phyloP scores from a whole-genome alignment of 1,140 invertebrate genomes.

The Magallana gigas region DNA sequence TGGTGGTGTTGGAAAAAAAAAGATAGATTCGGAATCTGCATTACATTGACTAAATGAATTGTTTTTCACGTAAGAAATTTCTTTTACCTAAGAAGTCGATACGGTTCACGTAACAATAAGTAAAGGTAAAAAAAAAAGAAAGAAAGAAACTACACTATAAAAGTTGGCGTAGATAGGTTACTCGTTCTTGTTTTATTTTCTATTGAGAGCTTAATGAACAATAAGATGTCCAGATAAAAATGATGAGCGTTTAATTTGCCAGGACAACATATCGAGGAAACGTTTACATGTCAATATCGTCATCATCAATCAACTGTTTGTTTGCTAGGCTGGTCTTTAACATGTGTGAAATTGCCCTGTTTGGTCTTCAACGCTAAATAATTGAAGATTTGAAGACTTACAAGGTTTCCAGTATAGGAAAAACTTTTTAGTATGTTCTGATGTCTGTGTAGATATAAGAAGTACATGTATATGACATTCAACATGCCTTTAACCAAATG shows the following conservation, averaged over 20 bases:
- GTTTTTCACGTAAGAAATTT: too few species aligned
- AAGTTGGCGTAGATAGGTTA: neutral
- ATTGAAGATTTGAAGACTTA: neutral
- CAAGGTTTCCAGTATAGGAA: neutral
- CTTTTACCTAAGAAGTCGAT: too few species aligned
- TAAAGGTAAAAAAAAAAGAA: too few species aligned
- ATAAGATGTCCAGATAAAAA: neutral
- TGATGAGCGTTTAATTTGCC: neutral
- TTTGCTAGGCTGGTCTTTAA: neutral
- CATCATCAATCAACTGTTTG: neutral
- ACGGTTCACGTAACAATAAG: too few species aligned
- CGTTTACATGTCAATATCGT: neutral
- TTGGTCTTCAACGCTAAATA: neutral
- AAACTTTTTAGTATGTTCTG: neutral
- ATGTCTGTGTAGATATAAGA: neutral
- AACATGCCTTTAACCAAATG: neutral
- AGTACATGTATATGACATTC: neutral
- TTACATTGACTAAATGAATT: too few species aligned
- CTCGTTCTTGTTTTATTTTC: neutral
- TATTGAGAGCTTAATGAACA: neutral
- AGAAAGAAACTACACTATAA: neutral
- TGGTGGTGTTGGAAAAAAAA: too few species aligned
- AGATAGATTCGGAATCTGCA: too few species aligned
- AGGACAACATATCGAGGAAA: neutral
- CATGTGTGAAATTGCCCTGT: constrained; percentile 2